Conservation (phyloP, 2,113 vertebrate genomes). For the Strix uralensis region DNA sequence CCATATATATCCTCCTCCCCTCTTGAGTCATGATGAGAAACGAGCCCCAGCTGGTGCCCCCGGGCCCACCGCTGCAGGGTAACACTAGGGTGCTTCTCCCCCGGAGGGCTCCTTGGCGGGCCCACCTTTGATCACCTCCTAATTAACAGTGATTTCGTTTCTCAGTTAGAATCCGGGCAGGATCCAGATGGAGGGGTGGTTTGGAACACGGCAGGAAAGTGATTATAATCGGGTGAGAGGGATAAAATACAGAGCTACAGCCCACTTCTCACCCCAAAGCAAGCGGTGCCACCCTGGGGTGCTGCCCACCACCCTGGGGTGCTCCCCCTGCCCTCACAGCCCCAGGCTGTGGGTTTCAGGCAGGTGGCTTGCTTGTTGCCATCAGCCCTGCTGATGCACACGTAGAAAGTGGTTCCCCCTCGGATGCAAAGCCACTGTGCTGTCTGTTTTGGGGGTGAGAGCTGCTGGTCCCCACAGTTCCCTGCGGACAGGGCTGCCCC, state of each 20-base stretch:
- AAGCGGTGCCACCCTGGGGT: neutral
- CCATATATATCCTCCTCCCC: neutral
- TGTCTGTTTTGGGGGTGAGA: neutral
- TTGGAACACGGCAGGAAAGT: neutral
- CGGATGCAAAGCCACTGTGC: rapidly evolving
- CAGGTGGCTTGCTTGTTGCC: neutral
- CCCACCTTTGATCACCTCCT: neutral
- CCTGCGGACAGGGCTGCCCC: neutral
- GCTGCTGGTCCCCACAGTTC: neutral
- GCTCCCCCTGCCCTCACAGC: too few species aligned
- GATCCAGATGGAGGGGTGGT: neutral
- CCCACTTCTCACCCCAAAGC: neutral
- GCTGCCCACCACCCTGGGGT: neutral
- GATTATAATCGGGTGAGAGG: rapidly evolving
- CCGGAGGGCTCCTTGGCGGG: neutral
- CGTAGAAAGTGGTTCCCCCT: neutral
- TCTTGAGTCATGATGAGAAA: neutral
- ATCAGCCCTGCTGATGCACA: neutral
- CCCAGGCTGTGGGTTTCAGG: neutral
- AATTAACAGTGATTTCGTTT: neutral
- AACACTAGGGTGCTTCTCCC: neutral
- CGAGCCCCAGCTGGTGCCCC: neutral
- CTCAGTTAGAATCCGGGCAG: neutral
- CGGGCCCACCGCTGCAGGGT: neutral
- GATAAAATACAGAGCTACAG: neutral